Evolutionary conservation across 2,888 invertebrate genomes (phyloP), one percentile per base, ranked within the genome.

Genomic region (Branchipolynoe longqiensis): DNA sequence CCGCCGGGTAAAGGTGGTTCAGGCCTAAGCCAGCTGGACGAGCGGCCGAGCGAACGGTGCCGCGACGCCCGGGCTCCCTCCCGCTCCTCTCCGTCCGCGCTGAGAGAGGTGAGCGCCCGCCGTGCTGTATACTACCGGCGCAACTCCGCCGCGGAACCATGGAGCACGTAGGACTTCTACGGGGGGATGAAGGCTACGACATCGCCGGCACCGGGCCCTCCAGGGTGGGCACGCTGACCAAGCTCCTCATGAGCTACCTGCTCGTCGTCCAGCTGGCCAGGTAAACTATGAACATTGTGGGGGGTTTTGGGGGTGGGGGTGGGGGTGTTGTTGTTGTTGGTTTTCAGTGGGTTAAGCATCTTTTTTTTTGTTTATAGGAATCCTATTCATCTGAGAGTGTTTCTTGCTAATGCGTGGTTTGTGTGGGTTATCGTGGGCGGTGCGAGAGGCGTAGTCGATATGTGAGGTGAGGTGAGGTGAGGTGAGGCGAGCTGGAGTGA

Each of bases 131-230:
- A 56, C 25, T 56, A 12, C n/a, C n/a, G n/a, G n/a, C n/a, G n/a
- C n/a, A n/a, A n/a, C n/a, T n/a, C n/a, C n/a, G n/a, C n/a, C n/a
- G n/a, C n/a, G n/a, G 38, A 22, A 69, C 38, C 38, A 73, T 73
- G 73, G 73, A 73, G 73, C n/a, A 8, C n/a, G n/a, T n/a, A n/a
- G 62, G 62, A 62, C 78, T 78, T 48, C 41, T 48, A 78, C 78
- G 78, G 78, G 41, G 25, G 41, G 62, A 62, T 28, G 41, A 28
- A 14, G 28, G 33, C 28, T 18, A 78, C 4, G 41, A 31, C 48
- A 22, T 33, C 3, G 25, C 8, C 14, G 31, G 41, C 48, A 78
- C 25, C 28, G 28, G 48, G 6, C 8, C 25, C 22, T 31, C 33
- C 25, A n/a, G 18, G 48, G 6, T 58, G 1, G 38, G n/a, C 58